Evolutionary conservation across 2,113 vertebrate genomes (phyloP), one percentile per base, ranked within the genome.

Genomic region (Maccullochella peelii): DNA sequence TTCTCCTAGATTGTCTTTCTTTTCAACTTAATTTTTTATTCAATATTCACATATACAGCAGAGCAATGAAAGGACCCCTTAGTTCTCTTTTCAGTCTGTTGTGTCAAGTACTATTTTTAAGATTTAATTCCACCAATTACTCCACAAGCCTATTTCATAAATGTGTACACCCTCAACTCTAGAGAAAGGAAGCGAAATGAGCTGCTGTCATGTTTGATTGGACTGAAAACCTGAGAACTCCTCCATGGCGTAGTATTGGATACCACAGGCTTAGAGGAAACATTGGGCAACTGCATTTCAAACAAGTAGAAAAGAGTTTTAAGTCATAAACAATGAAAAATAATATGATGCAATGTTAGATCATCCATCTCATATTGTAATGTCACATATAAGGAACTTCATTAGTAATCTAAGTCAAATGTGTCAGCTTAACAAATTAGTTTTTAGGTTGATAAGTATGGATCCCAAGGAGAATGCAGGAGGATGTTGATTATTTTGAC

Each of bases 91-190:
- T 52, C 25, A 47, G 30, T 42, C n/a, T 25, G 1, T 70, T 54
- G 4, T 27, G 8, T 84, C 54, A 49, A 42, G 0, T 63, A 33
- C n/a, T 73, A 14, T 59, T 79, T 40, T 79, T 40, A 61, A 72
- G 58, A 63, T 81, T 15, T 68, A 12, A 33, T 58, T 72, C 14
- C 30, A 15, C 20, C 11, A 73, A 15, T 40, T 78, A 54, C 18
- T 58, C n/a, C 4, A 66, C 23, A 65, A 38, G 27, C 21, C 27
- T 20, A 58, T 58, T 36, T 50, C 6, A 57, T 63, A 36, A 33
- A 68, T 73, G 30, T 75, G 12, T 55, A 67, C 72, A 83, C 16
- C n/a, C 27, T 75, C 36, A 44, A 40, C 14, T 62, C 14, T 8
- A 50, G 58, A 71, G 16, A n/a, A 62, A 65, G n/a, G 30, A 42